Base-by-base conservation (phyloP, 1,140 invertebrate genomes). In the Drosophila insularis region DNA sequence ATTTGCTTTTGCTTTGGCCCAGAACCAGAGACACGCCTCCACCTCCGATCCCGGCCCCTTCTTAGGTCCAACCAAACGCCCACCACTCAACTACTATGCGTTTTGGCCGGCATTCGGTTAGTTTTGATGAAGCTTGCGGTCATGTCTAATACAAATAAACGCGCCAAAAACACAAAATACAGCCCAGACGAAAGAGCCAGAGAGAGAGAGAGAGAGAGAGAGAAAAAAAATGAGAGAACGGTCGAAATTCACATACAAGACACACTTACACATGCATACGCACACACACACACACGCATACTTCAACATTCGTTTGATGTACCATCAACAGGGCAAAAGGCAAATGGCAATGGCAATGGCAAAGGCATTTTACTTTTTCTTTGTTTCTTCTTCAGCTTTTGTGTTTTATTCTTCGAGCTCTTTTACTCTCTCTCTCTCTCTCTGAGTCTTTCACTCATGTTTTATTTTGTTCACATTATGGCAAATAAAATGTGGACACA, bases 91-190 rank as follows among this genome's bases (percentile, higher is more conserved):
- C 17, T 50, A 11, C 43, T 50, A 50, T 50, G 43, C 43, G 43
- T 50, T 50, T 21, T 50, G 55, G 55, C 55, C 32, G 55, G 55
- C 64, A 68, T 65, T 68, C 58, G 58, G 65, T 53, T 60, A 66
- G 43, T 68, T 50, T 76, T 72, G 74, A 73, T 62, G 64, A 53
- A 79, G 67, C 70, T 79, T 79, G 77, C 69, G 77, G 74, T 76
- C 77, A 76, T 79, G 69, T 77, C 75, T 74, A 78, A 71, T 75
- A 77, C 73, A 79, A 76, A 79, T 72, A 79, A 76, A 79, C 69
- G 62, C 63, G 65, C 53, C 56, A 72, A 73, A 75, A 50, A 64
- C 54, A 37, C 31, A 53, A 31, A 10, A 80, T 32, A 59, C 40
- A 64, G 53, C 62, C 62, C 35, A 62, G 32, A 14, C 19, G 14